phyloP scores from a whole-genome alignment of 2,888 invertebrate species.

The Leucoptera coffeella region DNA sequence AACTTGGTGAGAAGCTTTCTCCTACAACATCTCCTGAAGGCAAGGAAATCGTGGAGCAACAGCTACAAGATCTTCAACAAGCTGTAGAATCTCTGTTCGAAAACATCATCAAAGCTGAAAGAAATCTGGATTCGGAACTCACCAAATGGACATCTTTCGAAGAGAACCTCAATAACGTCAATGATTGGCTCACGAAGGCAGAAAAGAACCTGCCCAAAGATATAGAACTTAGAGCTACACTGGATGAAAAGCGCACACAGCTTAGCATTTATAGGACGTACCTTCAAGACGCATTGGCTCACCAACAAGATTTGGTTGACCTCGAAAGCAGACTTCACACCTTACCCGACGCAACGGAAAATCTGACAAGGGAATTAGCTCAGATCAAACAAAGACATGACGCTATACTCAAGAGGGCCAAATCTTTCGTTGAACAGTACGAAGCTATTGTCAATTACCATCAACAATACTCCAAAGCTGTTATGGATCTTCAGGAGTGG shows the following conservation, averaged over 20 bases:
- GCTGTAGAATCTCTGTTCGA: constrained; percentile 78
- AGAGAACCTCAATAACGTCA: constrained; percentile 72
- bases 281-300: constrained; percentile 75
- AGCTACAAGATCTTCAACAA: constrained; percentile 78
- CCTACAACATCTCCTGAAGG: constrained; percentile 83
- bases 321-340: constrained; percentile 73
- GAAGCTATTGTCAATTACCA: constrained; percentile 86
- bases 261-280: constrained; percentile 76
- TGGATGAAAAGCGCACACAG: constrained; percentile 89
- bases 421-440: constrained; percentile 75
- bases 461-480: constrained; percentile 81
- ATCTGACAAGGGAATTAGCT: constrained; percentile 64
- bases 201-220: constrained; percentile 72
- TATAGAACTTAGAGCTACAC: constrained; percentile 73
- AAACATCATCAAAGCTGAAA: constrained; percentile 67
- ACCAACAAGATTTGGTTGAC: constrained; percentile 80
- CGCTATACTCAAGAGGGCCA: constrained; percentile 62
- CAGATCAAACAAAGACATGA: constrained; percentile 68
- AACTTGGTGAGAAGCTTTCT: constrained; percentile 83
- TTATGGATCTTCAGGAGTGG: constrained; percentile 83
- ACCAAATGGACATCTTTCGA: constrained; percentile 88
- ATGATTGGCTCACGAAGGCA: constrained; percentile 70
- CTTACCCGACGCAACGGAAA: constrained; percentile 72
- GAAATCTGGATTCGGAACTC: constrained; percentile 77
- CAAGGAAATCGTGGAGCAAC: constrained; percentile 74